Base-by-base conservation (phyloP, 92 coral and sea anemone species). In the Montipora capitata region DNA sequence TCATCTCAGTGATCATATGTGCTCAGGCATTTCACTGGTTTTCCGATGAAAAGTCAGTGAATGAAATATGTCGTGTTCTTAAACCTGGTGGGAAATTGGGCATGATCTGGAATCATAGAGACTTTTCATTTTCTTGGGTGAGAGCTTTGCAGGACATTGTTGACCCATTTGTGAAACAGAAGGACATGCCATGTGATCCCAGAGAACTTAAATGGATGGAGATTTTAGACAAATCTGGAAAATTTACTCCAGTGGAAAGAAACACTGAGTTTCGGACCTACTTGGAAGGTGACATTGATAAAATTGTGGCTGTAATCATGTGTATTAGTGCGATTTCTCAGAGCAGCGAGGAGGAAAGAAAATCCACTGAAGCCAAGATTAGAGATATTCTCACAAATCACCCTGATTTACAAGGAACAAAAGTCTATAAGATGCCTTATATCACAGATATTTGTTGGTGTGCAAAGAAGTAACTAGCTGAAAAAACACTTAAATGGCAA, bases 21-120 rank as follows among this genome's bases (percentile, higher is more conserved):
- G 99, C 98, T 0, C 94, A 93, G 62, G 73, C 94, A 51, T 95
- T 95, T 72, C 99, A 96, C 85, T 96, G 95, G 95, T 95, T 96
- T 86, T 83, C 96, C 10, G 90, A 88, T 76, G 80, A 90, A 20
- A 70, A 89, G 78, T 87, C 99, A 62, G 86, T 93, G 44, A 62
- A 87, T 7, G 99, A 96, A 90, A 93, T 96, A 39, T 90, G 92
- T 79, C 93, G 99, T 63, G 94, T 96, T 72, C 94, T 96, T 80
- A 83, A 86, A 76, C 98, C 96, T 15, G 85, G 94, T 17, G 99
- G 96, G 13, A 88, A 76, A 45, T 90, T 91, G 68, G 98, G 98
- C 38, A 80, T 95, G 87, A 93, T 95, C 38, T 96, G 99, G 99
- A 95, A 95, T 81, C 79, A 89, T 40, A 82, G 95, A n/a, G 94